phyloP scores from a whole-genome alignment of 2,113 vertebrate species.

The Poeciliopsis prolifica region DNA sequence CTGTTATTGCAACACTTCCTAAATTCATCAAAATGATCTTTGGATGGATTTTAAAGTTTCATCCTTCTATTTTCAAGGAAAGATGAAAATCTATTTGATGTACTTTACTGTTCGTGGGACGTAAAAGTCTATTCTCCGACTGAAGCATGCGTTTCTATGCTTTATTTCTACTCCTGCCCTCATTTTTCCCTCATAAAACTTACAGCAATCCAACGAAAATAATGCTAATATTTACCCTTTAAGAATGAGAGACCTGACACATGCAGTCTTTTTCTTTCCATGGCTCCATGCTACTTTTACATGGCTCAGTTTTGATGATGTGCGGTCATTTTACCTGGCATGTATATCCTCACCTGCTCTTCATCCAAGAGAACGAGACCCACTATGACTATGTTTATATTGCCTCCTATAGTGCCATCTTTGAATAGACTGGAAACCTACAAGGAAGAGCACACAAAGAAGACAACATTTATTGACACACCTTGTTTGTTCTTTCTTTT shows the following conservation, averaged over 20 bases:
- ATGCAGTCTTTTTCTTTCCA: background rate
- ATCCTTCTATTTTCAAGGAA: background rate
- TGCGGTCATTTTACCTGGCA: background rate
- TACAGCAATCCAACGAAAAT: too few relatives aligned
- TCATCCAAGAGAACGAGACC: constrained; percentile 89
- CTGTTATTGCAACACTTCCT: background rate
- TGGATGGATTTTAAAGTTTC: background rate
- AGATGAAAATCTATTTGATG: background rate
- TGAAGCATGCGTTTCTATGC: background rate
- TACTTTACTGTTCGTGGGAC: background rate
- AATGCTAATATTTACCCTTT: too few relatives aligned
- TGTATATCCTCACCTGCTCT: constrained; percentile 82
- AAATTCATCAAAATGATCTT: background rate
- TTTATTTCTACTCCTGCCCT: background rate
- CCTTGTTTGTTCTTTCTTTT: background rate
- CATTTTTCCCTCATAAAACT: background rate
- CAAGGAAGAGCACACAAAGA: constrained; percentile 21
- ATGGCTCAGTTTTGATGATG: background rate
- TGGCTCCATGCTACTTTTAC: background rate
- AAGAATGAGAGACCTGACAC: too few relatives aligned
- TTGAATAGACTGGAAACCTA: constrained; percentile 91
- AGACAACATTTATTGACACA: background rate
- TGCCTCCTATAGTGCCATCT: constrained; percentile 90
- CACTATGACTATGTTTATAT: constrained; percentile 89
- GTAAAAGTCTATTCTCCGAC: background rate